Evolutionary conservation across 2,113 vertebrate genomes (phyloP).

Genomic region (Cryptomyrus ogoouensis): DNA sequence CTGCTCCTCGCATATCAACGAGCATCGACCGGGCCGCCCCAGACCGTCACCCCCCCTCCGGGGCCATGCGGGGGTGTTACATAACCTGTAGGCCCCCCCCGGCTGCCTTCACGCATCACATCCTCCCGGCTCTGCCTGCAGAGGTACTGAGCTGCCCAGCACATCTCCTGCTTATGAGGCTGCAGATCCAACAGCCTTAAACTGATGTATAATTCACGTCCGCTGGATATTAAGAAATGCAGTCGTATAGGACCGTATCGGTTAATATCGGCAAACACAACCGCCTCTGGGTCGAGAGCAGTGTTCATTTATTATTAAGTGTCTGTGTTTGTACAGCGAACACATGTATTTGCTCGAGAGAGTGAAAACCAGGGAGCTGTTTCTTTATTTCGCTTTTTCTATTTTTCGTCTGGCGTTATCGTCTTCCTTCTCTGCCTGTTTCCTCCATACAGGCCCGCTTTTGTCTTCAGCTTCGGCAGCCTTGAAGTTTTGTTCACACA

Average conservation of each 20-base stretch:
- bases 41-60: constrained; percentile 3
- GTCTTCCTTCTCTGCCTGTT: neutral
- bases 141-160: neutral
- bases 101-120: neutral
- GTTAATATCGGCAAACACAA: neutral
- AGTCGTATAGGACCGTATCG: neutral
- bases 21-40: constrained; percentile 22
- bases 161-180: neutral
- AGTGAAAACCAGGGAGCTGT: neutral
- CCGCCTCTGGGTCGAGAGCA: neutral
- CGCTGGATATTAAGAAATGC: neutral
- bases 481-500: neutral
- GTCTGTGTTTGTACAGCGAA: neutral
- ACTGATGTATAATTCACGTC: neutral
- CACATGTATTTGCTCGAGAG: neutral
- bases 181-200: neutral
- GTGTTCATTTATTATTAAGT: neutral
- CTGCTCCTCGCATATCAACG: constrained; percentile 42
- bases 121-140: neutral
- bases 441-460: neutral
- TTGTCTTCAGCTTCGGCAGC: neutral
- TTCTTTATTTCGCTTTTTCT: neutral
- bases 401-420: neutral
- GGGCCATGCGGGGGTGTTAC: constrained; percentile 26
- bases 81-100: constrained; percentile 22